Evolutionary conservation across 1,140 invertebrate species (phyloP), one percentile per base, ranked within the genome.

Genomic region (Achatina immaculata): DNA sequence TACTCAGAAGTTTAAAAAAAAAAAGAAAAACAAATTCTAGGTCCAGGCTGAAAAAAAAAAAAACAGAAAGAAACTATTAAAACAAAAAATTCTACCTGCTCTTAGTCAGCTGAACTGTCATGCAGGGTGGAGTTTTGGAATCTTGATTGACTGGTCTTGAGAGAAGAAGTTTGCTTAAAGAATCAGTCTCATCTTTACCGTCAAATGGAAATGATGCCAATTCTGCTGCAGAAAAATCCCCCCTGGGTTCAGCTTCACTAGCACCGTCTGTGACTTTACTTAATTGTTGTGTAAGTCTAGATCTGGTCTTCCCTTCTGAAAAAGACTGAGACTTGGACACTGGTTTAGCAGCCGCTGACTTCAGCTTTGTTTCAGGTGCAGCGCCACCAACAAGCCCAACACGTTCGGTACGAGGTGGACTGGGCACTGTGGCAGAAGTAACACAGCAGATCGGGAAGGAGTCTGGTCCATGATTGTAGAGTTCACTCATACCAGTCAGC

Each of bases 231-330:
- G 51, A 45, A 14, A 71, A 19, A n/a, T 31, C 3, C 58, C 2
- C 28, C 31, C 16, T 62, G n/a, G 28, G 28, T 11, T n/a, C 74
- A 34, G n/a, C 36, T 51, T 82, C 83, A 42, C 83, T 83, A n/a
- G 86, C n/a, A 34, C 87, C 84, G 84, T 88, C 86, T 48, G 87
- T 87, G 0, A 85, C 87, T 81, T 88, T 86, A 9, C 16, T 28
- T 34, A 62, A 62, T 16, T 62, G 58, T 28, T 62, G 58, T 6
- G 58, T 62, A n/a, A 62, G n/a, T 34, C 58, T 62, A 11, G 58
- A 62, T 62, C 31, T 62, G 21, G 55, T 45, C 73, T 80, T 83
- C 19, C 48, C 51, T 42, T 51, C 73, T 28, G 76, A 80, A 28
- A 68, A 43, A 36, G 76, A 69, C 38, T 78, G 45, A n/a, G 76